Evolutionary conservation across 1,140 invertebrate genomes (phyloP), one percentile per base, ranked within the genome.

Genomic region (Delia radicum): DNA sequence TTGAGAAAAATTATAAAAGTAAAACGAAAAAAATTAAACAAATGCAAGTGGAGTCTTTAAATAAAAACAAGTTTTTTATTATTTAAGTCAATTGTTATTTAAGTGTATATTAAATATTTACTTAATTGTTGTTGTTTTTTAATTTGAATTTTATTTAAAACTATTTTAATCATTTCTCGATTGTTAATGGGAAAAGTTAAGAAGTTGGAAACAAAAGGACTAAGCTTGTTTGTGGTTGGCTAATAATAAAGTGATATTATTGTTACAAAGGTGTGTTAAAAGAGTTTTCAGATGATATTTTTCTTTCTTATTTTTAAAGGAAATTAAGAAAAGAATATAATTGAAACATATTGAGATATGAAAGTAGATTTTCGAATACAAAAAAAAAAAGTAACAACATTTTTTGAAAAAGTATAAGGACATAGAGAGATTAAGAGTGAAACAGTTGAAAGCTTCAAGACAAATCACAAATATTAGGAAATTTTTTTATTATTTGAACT

Each of bases 401-500:
- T n/a, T n/a, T n/a, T n/a, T n/a, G n/a, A n/a, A n/a, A n/a, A n/a
- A 21, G 48, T 2, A 0, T 4, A 15, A 27, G 2, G 26, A 10
- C 8, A 13, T 24, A 13, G 63, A 18, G 28, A 15, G 63, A 67
- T 7, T 15, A 28, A 31, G 27, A 18, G 63, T 2, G 63, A 31
- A 2, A 33, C 24, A 62, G 18, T 21, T 21, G n/a, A 26, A 27
- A 27, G 24, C 21, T 62, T 62, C 10, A 61, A 62, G 12, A 12
- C 28, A 21, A 69, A 69, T 69, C 29, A 69, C 65, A 69, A 69
- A 21, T 69, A 15, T 69, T 69, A 69, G 65, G 65, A 69, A 69
- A 69, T 33, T 33, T 15, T 37, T 69, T 69, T 69, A 21, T 69
- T 69, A 37, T 69, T 69, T 69, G 65, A 69, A 69, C 65, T 69